Evolutionary conservation across 2,113 vertebrate genomes (phyloP), one percentile per base, ranked within the genome.

Genomic region (Platichthys flesus): DNA sequence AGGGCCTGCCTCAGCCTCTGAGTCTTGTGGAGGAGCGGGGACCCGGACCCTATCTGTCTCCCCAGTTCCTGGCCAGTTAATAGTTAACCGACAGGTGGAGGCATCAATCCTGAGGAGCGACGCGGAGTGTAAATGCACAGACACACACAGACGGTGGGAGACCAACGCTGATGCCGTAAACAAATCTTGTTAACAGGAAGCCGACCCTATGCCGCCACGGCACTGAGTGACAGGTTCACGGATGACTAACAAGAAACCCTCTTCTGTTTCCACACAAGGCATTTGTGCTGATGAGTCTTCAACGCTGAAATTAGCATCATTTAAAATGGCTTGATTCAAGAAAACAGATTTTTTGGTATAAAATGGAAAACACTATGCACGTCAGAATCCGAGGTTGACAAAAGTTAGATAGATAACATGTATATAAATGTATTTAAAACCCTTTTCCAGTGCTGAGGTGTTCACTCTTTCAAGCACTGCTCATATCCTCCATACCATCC

Each of bases 141-240:
- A 91, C 79, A 89, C 85, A 90, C 89, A 90, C 89, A 87, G 81
- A 91, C 79, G 64, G 86, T 71, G 51, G 88, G 89, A 85, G 85
- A 75, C 80, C 79, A 87, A 71, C 84, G 90, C 89, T 91, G 91
- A 93, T 82, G 91, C 91, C 87, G 88, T 93, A 90, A 89, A 90
- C 88, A 90, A 76, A 81, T 85, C 92, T 91, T 89, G 91, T 91
- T 91, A 92, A 92, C 91, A 92, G 92, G 92, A 93, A 93, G 89
- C 76, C 28, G 79, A 91, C 88, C 88, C 89, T 80, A 82, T 89
- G 90, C 85, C 81, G 45, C 85, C 74, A 62, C 80, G 74, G 80
- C 78, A 64, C 71, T 92, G 91, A 91, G 85, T 90, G 89, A 91
- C 88, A 88, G 87, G 81, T 78, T 88, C 86, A 76, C 76, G 52